These are phyloP conservation scores for Cynocephalus volans DNA, from an alignment of 2,113 vertebrate species.

Conservation along the genomic window DNA sequence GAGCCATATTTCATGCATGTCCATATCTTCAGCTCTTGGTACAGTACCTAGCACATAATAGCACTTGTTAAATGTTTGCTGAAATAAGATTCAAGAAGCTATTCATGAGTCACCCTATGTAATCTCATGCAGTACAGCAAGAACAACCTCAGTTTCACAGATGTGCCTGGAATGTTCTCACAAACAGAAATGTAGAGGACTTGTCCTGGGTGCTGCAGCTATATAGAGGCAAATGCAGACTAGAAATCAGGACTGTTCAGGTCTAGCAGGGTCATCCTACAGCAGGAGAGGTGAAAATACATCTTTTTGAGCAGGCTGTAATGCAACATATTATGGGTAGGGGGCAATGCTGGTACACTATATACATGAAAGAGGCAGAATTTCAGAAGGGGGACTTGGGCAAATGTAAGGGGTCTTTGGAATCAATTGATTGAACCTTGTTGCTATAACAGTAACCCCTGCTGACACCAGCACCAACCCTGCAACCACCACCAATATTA, in stretches of 20 bases:
- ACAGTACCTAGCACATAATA: neutral
- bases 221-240: neutral
- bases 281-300: neutral
- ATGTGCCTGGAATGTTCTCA: neutral
- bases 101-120: neutral
- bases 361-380: neutral
- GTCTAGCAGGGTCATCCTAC: neutral
- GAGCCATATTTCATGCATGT: neutral
- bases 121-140: neutral
- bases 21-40: neutral
- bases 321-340: constrained; percentile 18
- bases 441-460: neutral
- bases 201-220: neutral
- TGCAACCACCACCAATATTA: neutral
- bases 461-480: neutral
- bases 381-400: neutral
- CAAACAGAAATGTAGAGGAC: neutral
- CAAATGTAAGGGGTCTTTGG: constrained; percentile 14
- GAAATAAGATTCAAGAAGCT: constrained; percentile 37
- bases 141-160: neutral
- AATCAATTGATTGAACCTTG: neutral
- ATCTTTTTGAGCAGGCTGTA: neutral
- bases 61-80: neutral
- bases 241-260: neutral
- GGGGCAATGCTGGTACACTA: constrained; percentile 68